Base-by-base conservation (phyloP, 1,140 invertebrate species). In the Prorops nasuta region DNA sequence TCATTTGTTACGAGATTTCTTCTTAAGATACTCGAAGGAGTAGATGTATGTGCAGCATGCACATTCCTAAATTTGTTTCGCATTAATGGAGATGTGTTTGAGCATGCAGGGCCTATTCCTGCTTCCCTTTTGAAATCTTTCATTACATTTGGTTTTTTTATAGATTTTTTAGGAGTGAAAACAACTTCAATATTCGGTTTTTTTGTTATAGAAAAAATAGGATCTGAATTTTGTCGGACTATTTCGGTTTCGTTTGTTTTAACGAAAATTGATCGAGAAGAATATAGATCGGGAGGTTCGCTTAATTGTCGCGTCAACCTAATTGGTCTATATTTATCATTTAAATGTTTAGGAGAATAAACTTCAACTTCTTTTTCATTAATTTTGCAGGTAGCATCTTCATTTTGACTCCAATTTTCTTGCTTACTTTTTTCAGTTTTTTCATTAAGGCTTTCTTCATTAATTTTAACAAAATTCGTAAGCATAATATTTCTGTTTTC, bases 1-100 rank as follows among this genome's bases (percentile, higher is more conserved):
- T 83, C 63, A 66, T 79, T 58, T 12, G 81, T 81, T 3, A 53
- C 57, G 15, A 75, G 56, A 44, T 65, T 73, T 42, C 64, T 60
- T 19, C 69, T 64, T 4, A 76, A 48, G 10, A 78, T 44, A 60
- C 69, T 70, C 2, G 74, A 72, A 1, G 76, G 76, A 2, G 76
- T 78, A 3, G 76, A 78, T 0, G 76, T 76, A 36, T 74, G 70
- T 3, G 71, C 69, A n/a, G 58, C 58, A 34, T 66, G 64, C 10
- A 64, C 49, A 45, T 56, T 67, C 39, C 62, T 60, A 14, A 65
- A 51, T 53, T 4, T 28, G 4, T 28, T 28, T 28, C 24, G 24
- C 4, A 6, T 28, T 28, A 10, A 10, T 28, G 24, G 10, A 4
- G 10, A 4, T 10, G 10, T 6, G 10, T 4, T 28, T 6, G 24